Conservation (phyloP, 1,140 invertebrate genomes). For the Conus betulinus region DNA sequence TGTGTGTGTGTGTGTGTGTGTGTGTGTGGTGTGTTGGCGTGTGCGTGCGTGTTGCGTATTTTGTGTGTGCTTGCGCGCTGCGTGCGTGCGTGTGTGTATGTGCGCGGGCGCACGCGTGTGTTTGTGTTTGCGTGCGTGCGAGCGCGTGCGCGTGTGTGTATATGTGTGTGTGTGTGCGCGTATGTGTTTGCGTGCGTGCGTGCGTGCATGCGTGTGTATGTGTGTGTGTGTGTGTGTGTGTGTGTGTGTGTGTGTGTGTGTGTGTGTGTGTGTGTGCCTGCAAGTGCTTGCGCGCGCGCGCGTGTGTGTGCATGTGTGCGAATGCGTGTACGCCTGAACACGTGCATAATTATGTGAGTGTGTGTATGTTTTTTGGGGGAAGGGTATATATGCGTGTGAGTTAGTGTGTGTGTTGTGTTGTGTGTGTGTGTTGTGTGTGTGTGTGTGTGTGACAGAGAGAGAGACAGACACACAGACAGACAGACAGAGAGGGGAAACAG, state of each 20-base stretch:
- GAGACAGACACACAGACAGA: too few species aligned
- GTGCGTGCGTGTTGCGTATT: too few species aligned
- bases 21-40: too few species aligned
- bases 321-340: neutral
- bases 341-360: neutral
- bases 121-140: too few species aligned
- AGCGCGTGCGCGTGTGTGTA: too few species aligned
- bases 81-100: too few species aligned
- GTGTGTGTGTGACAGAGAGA: neutral
- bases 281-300: neutral
- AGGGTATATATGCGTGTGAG: neutral
- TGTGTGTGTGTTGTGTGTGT: slow-evolving; percentile 3
- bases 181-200: neutral
- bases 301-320: neutral
- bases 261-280: slow-evolving; percentile 7
- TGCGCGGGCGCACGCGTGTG: too few species aligned
- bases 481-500: too few species aligned
- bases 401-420: neutral
- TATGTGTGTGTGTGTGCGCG: neutral
- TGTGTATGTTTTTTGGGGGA: neutral
- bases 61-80: too few species aligned
- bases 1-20: too few species aligned
- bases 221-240: neutral
- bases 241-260: neutral
- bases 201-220: neutral